A percentile compares a stretch with the other conserved stretches of the same genome.
phyloP scores from a whole-genome alignment of 2,113 vertebrate genomes.

The Perca flavescens region DNA sequence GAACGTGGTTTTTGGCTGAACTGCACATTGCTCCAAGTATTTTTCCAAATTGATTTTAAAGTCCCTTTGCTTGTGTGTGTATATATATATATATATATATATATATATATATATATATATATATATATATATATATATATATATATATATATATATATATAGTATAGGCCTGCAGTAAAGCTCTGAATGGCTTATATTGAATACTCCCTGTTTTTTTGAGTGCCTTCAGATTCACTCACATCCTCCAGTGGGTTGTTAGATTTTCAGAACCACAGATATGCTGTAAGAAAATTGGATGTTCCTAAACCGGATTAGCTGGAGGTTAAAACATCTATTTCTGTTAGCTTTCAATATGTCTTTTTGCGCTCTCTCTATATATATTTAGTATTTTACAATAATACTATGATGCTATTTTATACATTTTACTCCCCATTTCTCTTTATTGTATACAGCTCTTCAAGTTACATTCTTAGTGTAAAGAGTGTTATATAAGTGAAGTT shows the following conservation, averaged over 20 bases:
- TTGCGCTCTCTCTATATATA: not conserved
- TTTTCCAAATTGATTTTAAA: conserved; percentile 24
- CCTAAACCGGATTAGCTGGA: conserved; percentile 14
- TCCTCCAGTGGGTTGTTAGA: conserved; percentile 30
- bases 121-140: no score
- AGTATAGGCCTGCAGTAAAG: not conserved
- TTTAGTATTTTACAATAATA: not conserved
- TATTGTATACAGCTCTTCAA: not conserved
- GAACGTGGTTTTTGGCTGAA: conserved; percentile 15
- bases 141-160: not conserved
- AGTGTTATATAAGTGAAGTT: not conserved
- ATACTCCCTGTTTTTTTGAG: conserved; percentile 36
- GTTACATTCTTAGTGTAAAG: not conserved
- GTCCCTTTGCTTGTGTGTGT: conserved; percentile 17
- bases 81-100: not conserved
- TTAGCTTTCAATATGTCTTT: conserved; percentile 6
- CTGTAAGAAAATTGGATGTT: conserved; percentile 28
- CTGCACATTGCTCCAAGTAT: conserved; percentile 9
- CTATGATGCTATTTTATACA: not conserved
- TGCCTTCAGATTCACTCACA: conserved; percentile 27
- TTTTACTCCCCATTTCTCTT: not conserved
- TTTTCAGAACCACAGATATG: conserved; percentile 23
- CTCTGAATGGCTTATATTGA: conserved; percentile 19
- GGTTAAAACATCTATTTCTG: conserved; percentile 21
- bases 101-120: not conserved